Conservation (phyloP, 2,113 vertebrate genomes). For the Dicaeum eximium region DNA sequence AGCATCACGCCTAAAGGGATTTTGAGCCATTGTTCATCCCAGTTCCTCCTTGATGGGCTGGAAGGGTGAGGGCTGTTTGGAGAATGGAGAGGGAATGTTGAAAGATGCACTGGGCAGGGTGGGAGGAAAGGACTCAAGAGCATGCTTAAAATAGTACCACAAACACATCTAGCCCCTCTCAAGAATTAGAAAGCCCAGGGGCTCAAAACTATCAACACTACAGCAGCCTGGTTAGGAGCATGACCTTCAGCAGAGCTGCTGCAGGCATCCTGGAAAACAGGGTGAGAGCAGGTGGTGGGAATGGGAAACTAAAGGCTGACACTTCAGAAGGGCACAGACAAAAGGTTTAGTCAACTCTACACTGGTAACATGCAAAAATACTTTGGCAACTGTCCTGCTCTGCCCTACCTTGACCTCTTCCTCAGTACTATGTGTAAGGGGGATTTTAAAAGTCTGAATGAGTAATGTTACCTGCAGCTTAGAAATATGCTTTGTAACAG, state of each 20-base stretch:
- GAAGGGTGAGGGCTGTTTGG: not conserved
- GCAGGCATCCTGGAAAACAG: not conserved
- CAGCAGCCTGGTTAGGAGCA: not conserved
- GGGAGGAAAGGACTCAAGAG: not conserved
- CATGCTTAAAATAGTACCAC: not conserved
- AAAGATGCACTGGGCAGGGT: not conserved
- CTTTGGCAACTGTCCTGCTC: not conserved
- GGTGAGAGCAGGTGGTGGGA: accelerated
- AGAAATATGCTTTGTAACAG: not conserved
- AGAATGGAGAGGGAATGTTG: not conserved
- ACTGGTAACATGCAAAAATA: not conserved
- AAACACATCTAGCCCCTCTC: not conserved
- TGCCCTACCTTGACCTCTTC: not conserved
- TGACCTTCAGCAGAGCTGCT: not conserved
- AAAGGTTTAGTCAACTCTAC: not conserved
- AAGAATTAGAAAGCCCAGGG: not conserved
- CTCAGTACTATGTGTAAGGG: not conserved
- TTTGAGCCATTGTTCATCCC: not conserved
- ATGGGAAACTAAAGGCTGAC: not conserved
- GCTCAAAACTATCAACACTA: not conserved
- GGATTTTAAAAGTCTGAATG: not conserved
- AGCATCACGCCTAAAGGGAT: not conserved
- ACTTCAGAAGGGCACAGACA: not conserved
- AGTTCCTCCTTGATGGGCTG: not conserved
- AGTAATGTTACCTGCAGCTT: not conserved